These are phyloP conservation scores for Dicrostonyx torquatus DNA, from an alignment of 2,797 vertebrate genomes.

Conservation along the genomic window DNA sequence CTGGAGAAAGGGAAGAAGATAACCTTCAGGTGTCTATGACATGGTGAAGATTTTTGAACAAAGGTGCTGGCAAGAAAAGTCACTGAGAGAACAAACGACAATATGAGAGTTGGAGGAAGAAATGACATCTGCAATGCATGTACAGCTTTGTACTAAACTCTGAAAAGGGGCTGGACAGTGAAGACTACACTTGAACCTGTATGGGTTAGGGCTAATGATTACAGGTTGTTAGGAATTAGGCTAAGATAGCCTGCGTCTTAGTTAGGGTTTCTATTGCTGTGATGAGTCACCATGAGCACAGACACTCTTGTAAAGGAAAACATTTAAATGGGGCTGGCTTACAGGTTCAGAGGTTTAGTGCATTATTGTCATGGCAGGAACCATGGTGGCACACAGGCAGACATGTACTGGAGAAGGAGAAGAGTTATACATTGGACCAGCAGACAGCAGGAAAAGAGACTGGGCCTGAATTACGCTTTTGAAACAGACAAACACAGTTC, in stretches of 20 bases:
- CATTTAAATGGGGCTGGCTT: neutral
- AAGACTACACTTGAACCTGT: neutral
- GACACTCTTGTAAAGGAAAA: neutral
- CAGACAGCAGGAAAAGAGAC: neutral
- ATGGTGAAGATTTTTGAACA: neutral
- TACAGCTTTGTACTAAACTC: neutral
- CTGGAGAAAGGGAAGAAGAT: neutral
- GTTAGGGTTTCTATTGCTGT: neutral
- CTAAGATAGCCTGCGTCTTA: neutral
- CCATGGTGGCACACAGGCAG: no score
- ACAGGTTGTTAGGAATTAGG: neutral
- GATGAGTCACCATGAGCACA: neutral
- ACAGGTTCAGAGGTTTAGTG: neutral
- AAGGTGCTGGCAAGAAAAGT: neutral
- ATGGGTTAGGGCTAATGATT: neutral
- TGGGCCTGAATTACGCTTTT: neutral
- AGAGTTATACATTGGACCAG: neutral
- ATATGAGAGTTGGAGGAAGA: neutral
- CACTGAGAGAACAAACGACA: neutral
- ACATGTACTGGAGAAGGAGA: neutral
- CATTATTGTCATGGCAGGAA: neutral
- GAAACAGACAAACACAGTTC: neutral
- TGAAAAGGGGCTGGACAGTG: neutral
- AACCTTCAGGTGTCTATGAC: neutral
- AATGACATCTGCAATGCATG: neutral